Percentiles rank a stretch among this genome's conserved stretches.
Evolutionary conservation across 2,888 invertebrate genomes (phyloP).

Genomic region (Xestia c-nigrum): DNA sequence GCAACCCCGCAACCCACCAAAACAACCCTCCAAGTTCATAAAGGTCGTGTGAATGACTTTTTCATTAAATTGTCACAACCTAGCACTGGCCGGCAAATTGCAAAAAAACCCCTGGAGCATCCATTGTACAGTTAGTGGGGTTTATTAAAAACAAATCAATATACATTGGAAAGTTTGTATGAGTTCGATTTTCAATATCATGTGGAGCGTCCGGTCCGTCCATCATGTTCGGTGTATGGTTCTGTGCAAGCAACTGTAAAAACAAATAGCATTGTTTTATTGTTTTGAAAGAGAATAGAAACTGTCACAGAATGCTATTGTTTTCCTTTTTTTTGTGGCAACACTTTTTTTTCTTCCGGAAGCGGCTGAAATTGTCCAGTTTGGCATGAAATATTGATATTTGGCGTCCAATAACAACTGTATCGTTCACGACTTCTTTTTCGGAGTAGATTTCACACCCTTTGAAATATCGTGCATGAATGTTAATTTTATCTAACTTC

Average conservation of each 20-base stretch:
- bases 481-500: not conserved
- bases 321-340: slow-evolving; percentile 17
- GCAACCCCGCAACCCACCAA: too few species aligned
- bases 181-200: slow-evolving; percentile 41
- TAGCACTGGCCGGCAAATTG: too few species aligned
- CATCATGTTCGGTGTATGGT: slow-evolving; percentile 13
- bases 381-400: slow-evolving; percentile 13
- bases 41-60: too few species aligned
- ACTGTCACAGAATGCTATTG: slow-evolving; percentile 21
- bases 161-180: slow-evolving; percentile 3
- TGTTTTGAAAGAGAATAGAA: slow-evolving; percentile 36
- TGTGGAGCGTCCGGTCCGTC: not conserved
- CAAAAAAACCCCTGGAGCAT: too few species aligned
- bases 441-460: not conserved
- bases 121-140: not conserved
- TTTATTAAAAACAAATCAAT: slow-evolving; percentile 1
- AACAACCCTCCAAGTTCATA: too few species aligned
- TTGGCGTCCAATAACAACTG: not conserved
- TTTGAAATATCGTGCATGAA: not conserved
- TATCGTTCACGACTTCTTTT: not conserved
- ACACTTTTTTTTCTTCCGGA: slow-evolving; percentile 10
- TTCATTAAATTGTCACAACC: too few species aligned
- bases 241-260: slow-evolving; percentile 46
- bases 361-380: slow-evolving; percentile 10
- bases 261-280: slow-evolving; percentile 55